Conservation (phyloP, 2,888 invertebrate genomes). For the Rhogogaster chlorosoma region DNA sequence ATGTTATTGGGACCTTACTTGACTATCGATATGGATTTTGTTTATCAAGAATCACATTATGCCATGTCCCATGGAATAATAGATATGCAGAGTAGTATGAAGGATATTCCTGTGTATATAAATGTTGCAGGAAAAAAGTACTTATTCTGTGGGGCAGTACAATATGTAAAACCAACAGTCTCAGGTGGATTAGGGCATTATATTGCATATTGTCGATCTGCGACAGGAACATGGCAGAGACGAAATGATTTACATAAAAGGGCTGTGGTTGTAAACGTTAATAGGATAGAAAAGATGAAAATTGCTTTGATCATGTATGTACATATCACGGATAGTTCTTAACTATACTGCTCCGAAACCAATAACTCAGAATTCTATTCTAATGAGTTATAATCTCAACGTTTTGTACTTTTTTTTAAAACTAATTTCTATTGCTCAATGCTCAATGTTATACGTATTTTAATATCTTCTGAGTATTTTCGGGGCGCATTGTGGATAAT, state of each 20-base stretch:
- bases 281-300: too few species aligned
- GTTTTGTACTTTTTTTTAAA: too few species aligned
- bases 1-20: background rate
- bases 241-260: background rate
- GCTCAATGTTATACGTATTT: too few species aligned
- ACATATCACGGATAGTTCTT: too few species aligned
- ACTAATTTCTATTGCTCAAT: too few species aligned
- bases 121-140: background rate
- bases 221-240: background rate
- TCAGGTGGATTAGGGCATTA: background rate
- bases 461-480: too few species aligned
- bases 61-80: background rate
- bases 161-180: background rate
- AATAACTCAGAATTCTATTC: too few species aligned
- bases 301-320: too few species aligned
- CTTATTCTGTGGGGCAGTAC: background rate
- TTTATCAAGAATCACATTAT: background rate
- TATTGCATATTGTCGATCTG: background rate
- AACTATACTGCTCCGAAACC: too few species aligned
- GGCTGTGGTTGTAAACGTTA: too few species aligned
- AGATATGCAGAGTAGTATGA: background rate
- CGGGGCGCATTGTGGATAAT: too few species aligned
- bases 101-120: background rate
- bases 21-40: background rate
- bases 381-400: too few species aligned